Evolutionary conservation across 2,888 invertebrate species (phyloP), one percentile per base, ranked within the genome.

Genomic region (Cheilosia soror): DNA sequence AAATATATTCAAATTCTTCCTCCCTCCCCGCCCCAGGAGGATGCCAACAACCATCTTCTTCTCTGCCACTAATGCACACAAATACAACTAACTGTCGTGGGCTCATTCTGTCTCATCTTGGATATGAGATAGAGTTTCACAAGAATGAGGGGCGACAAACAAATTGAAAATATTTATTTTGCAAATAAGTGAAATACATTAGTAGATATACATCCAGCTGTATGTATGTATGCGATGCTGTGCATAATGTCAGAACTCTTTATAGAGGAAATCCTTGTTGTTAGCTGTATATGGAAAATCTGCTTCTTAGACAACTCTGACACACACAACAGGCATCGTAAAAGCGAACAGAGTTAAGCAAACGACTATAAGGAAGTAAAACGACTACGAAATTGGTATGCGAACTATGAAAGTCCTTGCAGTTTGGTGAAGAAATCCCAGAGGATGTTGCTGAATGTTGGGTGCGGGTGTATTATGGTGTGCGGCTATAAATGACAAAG

Each of bases 81-180:
- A 11, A 25, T 27, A 11, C 11, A 4, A 9, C 27, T 49, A 5
- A 25, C 7, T 33, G 33, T 33, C 3, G 33, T 9, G 7, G 7
- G 49, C 11, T 47, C 9, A 6, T 2, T 11, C 27, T 51, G 25
- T 27, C 13, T 51, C 57, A 37, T 57, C 37, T 57, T n/a, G 33
- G 31, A 55, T 55, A 33, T 25, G 20, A 57, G 57, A 20, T 37
- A 37, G 20, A 57, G 57, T 57, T 57, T 20, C 57, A 5, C 51
- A 29, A 25, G 51, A 27, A 51, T 13, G 51, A 20, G 20, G 5
- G 51, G 51, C 51, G 51, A 51, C 51, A 51, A 51, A 51, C 51
- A 51, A 51, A 65, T 65, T 65, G 55, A 63, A 75, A 75, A 65
- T 65, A 75, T 75, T 75, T 75, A 65, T 65, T 63, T 49, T 20